A percentile compares a stretch with the other conserved stretches of the same genome.
These are phyloP conservation scores for Clarias pachynema DNA, from an alignment of 2,797 vertebrate genomes.

Conservation along the genomic window DNA sequence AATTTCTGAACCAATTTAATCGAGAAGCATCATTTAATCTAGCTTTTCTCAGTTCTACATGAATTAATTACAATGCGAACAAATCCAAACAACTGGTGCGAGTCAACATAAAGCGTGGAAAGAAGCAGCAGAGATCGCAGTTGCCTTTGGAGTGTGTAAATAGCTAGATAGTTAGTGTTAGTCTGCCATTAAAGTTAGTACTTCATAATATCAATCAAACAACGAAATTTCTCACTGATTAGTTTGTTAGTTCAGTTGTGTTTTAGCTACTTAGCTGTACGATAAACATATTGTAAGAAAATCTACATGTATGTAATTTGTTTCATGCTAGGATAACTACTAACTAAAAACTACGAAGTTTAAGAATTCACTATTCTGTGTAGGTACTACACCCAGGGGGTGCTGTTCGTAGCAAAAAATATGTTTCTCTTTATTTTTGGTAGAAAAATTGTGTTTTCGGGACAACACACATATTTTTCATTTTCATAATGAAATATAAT, in stretches of 20 bases:
- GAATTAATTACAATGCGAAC: not conserved
- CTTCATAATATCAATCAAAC: not conserved
- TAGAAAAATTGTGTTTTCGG: not conserved
- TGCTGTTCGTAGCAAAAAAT: not conserved
- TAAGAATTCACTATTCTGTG: not conserved
- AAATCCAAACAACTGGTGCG: not conserved
- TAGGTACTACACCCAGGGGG: conserved; percentile 1
- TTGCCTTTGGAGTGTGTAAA: not conserved
- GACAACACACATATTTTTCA: not conserved
- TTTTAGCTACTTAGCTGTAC: not conserved
- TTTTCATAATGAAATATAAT: not conserved
- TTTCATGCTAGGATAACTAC: not conserved
- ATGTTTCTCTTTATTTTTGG: not conserved
- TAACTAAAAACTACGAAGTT: not conserved
- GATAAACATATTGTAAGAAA: not conserved
- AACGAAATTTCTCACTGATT: not conserved
- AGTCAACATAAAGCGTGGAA: not conserved
- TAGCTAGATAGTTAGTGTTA: not conserved
- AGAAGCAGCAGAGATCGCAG: not conserved
- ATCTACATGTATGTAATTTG: not conserved
- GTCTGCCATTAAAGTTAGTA: not conserved
- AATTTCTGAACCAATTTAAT: too few species aligned
- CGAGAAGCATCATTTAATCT: not conserved
- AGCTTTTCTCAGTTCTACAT: not conserved
- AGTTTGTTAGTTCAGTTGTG: not conserved